Evolutionary conservation across 2,113 vertebrate genomes (phyloP), one percentile per base, ranked within the genome.

Genomic region (Steatornis caripensis): DNA sequence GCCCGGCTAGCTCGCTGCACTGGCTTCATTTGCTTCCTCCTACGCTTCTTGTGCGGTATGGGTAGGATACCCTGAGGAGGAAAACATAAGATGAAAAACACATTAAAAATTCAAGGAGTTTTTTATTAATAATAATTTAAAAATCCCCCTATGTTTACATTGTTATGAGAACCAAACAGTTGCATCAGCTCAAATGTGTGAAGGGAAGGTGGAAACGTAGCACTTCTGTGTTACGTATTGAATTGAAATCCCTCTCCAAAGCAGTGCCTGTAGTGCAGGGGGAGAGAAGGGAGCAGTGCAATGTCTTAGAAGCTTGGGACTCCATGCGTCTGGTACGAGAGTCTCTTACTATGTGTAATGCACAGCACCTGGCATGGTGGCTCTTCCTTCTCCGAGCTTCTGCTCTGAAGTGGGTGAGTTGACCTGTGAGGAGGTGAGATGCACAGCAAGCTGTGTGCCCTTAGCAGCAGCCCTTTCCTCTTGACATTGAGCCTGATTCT

Each of bases 61-160:
- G 41, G 69, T 65, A 49, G 78, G 48, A 64, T 57, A 60, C 86
- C 89, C 91, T 9, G 39, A 68, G 45, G 82, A 82, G 48, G 53
- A 29, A 81, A 45, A 65, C 12, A 20, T 51, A 48, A 89, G 65
- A 90, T 83, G 74, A 87, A 86, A 94, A 90, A 41, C 55, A 49
- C 91, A 80, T 93, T 69, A 97, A 97, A 96, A 92, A 96, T 89
- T 51, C 94, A 90, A 65, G 78, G 69, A 77, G 39, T 83, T 90
- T 66, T n/a, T 20, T 93, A 61, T 48, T 68, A 89, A 21, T 86
- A 76, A 88, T 65, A 71, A 86, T 65, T 32, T 30, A 20, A 70
- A 87, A 90, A 37, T 30, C 32, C 46, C 58, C 41, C 8, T 39
- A 12, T 76, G 46, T 93, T 96, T 81, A 37, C 19, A 4, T 60